Percentiles rank a stretch among this genome's conserved stretches.
phyloP scores from a whole-genome alignment of 2,888 invertebrate species.

The Hydriomena furcata region DNA sequence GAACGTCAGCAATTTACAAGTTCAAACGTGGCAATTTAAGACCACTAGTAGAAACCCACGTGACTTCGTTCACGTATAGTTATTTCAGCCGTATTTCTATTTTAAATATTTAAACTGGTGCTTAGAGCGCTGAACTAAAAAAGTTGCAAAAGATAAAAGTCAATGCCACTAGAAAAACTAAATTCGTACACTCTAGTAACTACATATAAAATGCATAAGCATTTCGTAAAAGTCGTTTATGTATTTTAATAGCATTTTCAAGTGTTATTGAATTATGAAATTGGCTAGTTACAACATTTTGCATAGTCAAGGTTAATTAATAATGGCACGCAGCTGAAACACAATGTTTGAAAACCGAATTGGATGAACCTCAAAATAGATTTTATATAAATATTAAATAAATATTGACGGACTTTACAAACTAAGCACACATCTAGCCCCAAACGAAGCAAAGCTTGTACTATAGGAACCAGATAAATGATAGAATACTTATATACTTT shows the following conservation, averaged over 20 bases:
- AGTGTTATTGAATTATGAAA: slow-evolving; percentile 35
- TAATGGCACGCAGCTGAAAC: slow-evolving; percentile 20
- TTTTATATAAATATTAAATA: too few species aligned
- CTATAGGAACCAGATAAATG: too few species aligned
- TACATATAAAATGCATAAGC: slow-evolving; percentile 51
- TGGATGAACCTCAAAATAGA: too few species aligned
- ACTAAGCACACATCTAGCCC: too few species aligned
- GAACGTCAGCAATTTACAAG: too few species aligned
- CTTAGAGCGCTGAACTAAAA: slow-evolving; percentile 42
- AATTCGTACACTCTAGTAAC: slow-evolving; percentile 59
- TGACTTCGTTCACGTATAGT: too few species aligned
- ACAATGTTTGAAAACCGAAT: not conserved
- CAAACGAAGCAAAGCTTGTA: too few species aligned
- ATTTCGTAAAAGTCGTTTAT: slow-evolving; percentile 56
- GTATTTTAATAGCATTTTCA: slow-evolving; percentile 43
- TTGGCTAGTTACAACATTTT: slow-evolving; percentile 32
- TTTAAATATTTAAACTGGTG: not conserved
- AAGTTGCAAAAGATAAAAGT: slow-evolving; percentile 62
- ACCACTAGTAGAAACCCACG: too few species aligned
- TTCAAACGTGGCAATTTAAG: too few species aligned
- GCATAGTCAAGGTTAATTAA: slow-evolving; percentile 36
- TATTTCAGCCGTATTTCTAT: too few species aligned
- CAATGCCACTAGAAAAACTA: slow-evolving; percentile 69
- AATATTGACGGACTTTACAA: too few species aligned
- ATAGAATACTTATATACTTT: too few species aligned